A percentile compares a stretch with the other conserved stretches of the same genome.
Evolutionary conservation across 2,888 invertebrate species (phyloP).

Genomic region (Apotomis capreana): DNA sequence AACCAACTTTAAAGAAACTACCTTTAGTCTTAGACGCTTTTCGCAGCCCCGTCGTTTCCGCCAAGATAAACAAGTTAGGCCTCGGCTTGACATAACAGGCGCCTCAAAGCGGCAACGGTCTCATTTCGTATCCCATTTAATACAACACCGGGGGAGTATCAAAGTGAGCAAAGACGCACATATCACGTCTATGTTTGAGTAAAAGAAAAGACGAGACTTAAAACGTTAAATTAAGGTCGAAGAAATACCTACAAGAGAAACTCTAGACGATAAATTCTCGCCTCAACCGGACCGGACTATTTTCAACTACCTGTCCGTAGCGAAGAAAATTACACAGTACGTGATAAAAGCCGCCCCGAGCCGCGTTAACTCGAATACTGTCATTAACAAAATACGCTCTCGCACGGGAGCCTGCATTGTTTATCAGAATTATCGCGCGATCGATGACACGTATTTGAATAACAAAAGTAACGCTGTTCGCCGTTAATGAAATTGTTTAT

Average conservation of each 20-base stretch:
- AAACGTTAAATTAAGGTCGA: slow-evolving; percentile 49
- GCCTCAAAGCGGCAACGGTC: slow-evolving; percentile 12
- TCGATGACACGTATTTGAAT: slow-evolving; percentile 46
- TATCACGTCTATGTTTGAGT: neutral
- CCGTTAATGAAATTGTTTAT: slow-evolving; percentile 63
- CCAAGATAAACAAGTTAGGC: slow-evolving; percentile 63
- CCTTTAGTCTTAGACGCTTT: slow-evolving; percentile 53
- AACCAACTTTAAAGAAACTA: slow-evolving; percentile 73
- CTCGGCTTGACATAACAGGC: slow-evolving; percentile 28
- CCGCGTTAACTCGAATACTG: slow-evolving; percentile 55
- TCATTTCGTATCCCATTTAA: slow-evolving; percentile 19
- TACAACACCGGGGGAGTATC: neutral
- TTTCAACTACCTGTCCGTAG: slow-evolving; percentile 56
- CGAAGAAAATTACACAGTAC: slow-evolving; percentile 63
- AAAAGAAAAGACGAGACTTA: neutral
- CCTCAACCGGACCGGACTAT: slow-evolving; percentile 64
- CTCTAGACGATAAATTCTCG: slow-evolving; percentile 60
- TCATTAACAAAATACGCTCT: slow-evolving; percentile 64
- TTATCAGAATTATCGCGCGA: slow-evolving; percentile 52
- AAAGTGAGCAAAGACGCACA: slow-evolving; percentile 1
- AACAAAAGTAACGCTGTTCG: slow-evolving; percentile 53
- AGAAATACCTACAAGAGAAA: slow-evolving; percentile 67
- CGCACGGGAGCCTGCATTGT: slow-evolving; percentile 51
- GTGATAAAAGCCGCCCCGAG: slow-evolving; percentile 56
- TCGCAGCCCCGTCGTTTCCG: slow-evolving; percentile 60